These are phyloP conservation scores for Tenualosa thibaudeaui DNA, from an alignment of 2,797 vertebrate genomes.

Conservation along the genomic window DNA sequence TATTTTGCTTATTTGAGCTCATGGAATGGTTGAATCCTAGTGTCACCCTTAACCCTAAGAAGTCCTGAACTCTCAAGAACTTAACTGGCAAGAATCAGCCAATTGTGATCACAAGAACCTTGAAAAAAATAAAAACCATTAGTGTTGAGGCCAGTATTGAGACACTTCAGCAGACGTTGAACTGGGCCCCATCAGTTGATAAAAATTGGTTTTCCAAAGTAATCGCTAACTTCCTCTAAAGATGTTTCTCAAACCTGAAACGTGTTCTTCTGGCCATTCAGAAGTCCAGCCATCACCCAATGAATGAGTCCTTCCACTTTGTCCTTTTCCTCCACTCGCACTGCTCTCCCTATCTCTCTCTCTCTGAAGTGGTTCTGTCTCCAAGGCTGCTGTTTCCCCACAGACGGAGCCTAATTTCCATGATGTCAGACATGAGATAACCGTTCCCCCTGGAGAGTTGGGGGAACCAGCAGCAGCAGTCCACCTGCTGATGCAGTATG, in stretches of 20 bases:
- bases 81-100: no score
- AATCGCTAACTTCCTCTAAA: background rate
- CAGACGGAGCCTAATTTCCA: constrained; percentile 19
- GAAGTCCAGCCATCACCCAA: background rate
- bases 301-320: background rate
- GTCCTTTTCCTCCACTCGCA: no score
- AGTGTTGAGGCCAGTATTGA: background rate
- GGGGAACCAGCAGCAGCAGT: background rate
- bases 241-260: background rate
- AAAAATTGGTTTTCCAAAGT: background rate
- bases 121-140: background rate
- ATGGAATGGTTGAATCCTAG: background rate
- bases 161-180: background rate
- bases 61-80: no score
- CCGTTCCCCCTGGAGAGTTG: background rate
- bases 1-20: background rate
- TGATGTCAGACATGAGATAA: constrained; percentile 20
- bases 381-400: background rate
- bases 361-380: background rate
- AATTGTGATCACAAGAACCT: no score
- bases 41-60: no score
- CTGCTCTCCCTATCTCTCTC: background rate
- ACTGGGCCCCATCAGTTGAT: background rate
- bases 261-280: background rate
- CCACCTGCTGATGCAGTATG: background rate